phyloP scores from a whole-genome alignment of 2,888 invertebrate genomes.

The Agrotis ipsilon region DNA sequence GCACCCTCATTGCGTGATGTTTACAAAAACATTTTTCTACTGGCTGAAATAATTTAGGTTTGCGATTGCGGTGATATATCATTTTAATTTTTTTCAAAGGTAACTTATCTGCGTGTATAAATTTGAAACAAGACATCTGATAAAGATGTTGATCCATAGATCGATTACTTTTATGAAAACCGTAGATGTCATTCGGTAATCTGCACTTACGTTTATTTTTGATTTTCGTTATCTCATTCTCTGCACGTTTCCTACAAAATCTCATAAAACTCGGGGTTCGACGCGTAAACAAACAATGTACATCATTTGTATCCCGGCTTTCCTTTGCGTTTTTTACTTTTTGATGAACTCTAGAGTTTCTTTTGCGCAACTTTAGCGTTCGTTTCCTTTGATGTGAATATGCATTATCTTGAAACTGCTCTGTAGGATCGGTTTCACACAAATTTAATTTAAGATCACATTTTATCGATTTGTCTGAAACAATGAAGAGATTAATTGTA shows the following conservation, averaged over 20 bases:
- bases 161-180: conserved; percentile 58
- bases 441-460: conserved; percentile 28
- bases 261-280: conserved; percentile 32
- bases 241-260: conserved; percentile 24
- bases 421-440: conserved; percentile 39
- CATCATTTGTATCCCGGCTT: conserved; percentile 22
- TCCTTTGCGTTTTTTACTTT: conserved; percentile 24
- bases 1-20: conserved; percentile 43
- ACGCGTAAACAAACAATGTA: conserved; percentile 26
- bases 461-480: conserved; percentile 54
- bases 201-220: conserved; percentile 13
- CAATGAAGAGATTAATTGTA: neutral
- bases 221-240: conserved; percentile 3
- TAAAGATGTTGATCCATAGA: conserved; percentile 35
- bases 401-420: conserved; percentile 7
- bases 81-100: conserved; percentile 44
- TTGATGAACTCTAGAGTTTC: conserved; percentile 24
- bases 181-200: conserved; percentile 58
- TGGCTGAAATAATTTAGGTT: conserved; percentile 7
- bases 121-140: conserved; percentile 43
- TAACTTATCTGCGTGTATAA: conserved; percentile 36
- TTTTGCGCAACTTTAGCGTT: conserved; percentile 36
- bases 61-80: conserved; percentile 25
- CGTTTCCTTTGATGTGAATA: conserved; percentile 24
- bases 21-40: conserved; percentile 12